phyloP scores from a whole-genome alignment of 2,797 vertebrate genomes.

The Sebastes kiyomatsui region DNA sequence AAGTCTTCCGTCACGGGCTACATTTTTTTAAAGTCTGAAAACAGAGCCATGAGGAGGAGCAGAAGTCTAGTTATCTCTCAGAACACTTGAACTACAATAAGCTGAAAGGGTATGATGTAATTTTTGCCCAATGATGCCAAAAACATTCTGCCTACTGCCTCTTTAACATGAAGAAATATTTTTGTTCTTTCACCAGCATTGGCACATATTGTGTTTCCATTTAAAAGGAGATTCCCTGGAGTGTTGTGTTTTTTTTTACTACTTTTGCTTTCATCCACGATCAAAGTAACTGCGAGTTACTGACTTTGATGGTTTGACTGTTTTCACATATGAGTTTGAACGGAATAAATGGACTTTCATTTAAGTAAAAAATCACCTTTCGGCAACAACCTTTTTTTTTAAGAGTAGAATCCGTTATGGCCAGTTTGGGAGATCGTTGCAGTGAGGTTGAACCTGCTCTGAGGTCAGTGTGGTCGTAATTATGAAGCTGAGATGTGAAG shows the following conservation, averaged over 20 bases:
- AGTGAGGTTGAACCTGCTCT: constrained; percentile 4
- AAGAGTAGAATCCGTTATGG: background rate
- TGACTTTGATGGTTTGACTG: background rate
- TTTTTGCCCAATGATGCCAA: too few relatives aligned
- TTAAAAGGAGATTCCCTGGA: background rate
- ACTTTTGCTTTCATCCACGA: constrained; percentile 25
- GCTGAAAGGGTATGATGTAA: too few relatives aligned
- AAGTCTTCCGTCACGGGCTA: too few relatives aligned
- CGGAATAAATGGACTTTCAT: background rate
- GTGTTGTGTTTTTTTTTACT: background rate
- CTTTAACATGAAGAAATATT: background rate
- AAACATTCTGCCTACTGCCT: too few relatives aligned
- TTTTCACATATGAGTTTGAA: background rate
- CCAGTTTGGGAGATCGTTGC: background rate
- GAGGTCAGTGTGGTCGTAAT: constrained; percentile 2
- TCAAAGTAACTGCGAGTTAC: constrained; percentile 13
- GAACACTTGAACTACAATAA: too few relatives aligned
- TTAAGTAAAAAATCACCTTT: background rate
- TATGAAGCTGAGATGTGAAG: constrained; percentile 29
- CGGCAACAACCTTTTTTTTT: background rate
- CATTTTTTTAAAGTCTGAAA: too few relatives aligned
- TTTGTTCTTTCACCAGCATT: background rate
- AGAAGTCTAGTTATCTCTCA: too few relatives aligned
- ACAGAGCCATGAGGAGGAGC: too few relatives aligned
- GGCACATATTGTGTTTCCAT: background rate